Base-by-base conservation (phyloP, 2,113 vertebrate genomes). In the Istiophorus platypterus region DNA sequence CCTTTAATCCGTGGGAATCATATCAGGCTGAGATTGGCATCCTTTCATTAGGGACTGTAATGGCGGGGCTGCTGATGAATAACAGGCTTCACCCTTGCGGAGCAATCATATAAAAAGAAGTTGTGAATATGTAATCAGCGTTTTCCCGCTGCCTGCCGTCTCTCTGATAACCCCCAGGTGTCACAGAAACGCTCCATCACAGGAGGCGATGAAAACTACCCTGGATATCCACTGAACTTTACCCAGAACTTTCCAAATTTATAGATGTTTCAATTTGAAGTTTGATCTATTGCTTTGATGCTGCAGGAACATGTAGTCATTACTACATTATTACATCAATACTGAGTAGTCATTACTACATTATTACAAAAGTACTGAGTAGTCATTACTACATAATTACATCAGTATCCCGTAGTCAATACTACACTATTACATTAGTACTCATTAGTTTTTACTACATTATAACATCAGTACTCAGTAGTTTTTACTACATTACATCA, bases 91-190 rank as follows among this genome's bases (percentile, higher is more conserved):
- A 52, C 20, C 2, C n/a, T 51, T 72, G 82, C 81, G 78, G 82
- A 92, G 82, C 82, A 22, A 80, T 84, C 78, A 73, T 79, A 81
- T 84, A 70, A 59, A 65, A 75, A 62, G 51, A 83, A n/a, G 67
- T 80, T 87, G 27, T 71, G 22, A 63, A 59, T 74, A 58, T 54
- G 49, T 42, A 63, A 65, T 77, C 61, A 81, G 37, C 1, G 2
- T 69, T 56, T 56, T 66, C 41, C 58, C 14, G 49, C 41, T 24
- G 20, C 75, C 47, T 74, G 27, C 66, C 61, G 68, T 56, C 76
- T 74, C 8, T 70, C 65, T 56, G 61, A 78, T 72, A 42, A 70
- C 79, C 82, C 87, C 85, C 78, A 66, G 20, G 24, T 72, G 82
- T 52, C 87, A 31, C 0, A 68, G 42, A 34, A 65, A 58, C 13